These are phyloP conservation scores for Epinephelus malabaricus DNA, from an alignment of 2,797 vertebrate species.

Conservation along the genomic window DNA sequence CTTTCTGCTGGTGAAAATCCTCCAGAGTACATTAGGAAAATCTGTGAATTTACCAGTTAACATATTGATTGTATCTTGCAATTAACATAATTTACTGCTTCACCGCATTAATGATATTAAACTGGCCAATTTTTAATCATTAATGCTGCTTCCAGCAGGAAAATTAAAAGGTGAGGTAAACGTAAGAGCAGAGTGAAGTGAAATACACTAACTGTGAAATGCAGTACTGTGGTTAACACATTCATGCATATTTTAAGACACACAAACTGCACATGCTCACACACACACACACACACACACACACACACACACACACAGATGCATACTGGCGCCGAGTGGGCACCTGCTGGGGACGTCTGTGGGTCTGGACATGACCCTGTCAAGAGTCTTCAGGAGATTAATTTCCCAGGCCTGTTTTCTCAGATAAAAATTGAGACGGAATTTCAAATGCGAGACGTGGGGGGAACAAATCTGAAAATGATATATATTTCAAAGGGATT, in stretches of 20 bases:
- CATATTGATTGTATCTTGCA: slow-evolving; percentile 19
- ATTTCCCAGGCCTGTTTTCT: slow-evolving; percentile 80
- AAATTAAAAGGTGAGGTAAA: slow-evolving; percentile 13
- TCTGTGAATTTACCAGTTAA: slow-evolving; percentile 10
- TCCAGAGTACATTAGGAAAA: neutral
- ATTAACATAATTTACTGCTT: slow-evolving; percentile 31
- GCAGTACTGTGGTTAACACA: slow-evolving; percentile 15
- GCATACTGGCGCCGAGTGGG: slow-evolving; percentile 40
- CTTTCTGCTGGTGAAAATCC: neutral
- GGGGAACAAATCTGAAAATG: slow-evolving; percentile 73
- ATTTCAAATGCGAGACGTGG: slow-evolving; percentile 63
- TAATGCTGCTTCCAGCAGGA: slow-evolving; percentile 5
- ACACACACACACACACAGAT: neutral
- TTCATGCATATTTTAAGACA: slow-evolving; percentile 49
- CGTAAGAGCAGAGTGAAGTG: slow-evolving; percentile 15
- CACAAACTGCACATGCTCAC: slow-evolving; percentile 25
- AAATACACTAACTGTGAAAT: slow-evolving; percentile 28
- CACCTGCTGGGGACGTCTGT: slow-evolving; percentile 77
- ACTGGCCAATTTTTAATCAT: neutral
- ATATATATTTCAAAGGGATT: slow-evolving; percentile 81
- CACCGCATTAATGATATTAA: neutral
- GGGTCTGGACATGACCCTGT: slow-evolving; percentile 79
- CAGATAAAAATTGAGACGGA: slow-evolving; percentile 77
- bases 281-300: slow-evolving; percentile 20
- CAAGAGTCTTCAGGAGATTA: slow-evolving; percentile 79